Evolutionary conservation across 2,888 invertebrate genomes (phyloP).

Genomic region (Helicoverpa assulta): DNA sequence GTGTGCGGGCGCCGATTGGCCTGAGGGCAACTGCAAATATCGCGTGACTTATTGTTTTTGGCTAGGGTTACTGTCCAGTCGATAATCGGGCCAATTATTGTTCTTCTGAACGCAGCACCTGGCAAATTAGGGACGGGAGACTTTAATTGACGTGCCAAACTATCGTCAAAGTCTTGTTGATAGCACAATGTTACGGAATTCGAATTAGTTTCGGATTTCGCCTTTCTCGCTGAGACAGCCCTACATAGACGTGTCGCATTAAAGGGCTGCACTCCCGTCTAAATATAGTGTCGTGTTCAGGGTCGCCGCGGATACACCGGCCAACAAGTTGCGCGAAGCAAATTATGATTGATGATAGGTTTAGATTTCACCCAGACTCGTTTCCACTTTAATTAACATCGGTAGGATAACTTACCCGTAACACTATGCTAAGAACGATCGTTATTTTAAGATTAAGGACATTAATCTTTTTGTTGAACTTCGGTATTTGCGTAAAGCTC

Average conservation of each 20-base stretch:
- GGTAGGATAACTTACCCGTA: constrained; percentile 53
- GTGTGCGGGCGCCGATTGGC: constrained; percentile 49
- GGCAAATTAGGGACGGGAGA: constrained; percentile 38
- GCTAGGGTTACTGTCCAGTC: constrained; percentile 68
- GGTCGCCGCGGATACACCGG: constrained; percentile 80
- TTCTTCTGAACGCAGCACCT: constrained; percentile 38
- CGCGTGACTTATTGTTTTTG: constrained; percentile 80
- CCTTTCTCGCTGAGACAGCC: constrained; percentile 46
- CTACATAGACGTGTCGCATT: constrained; percentile 50
- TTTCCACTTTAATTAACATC: constrained; percentile 64
- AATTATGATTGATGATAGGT: constrained; percentile 85
- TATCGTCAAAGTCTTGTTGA: constrained; percentile 9
- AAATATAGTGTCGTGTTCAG: constrained; percentile 83
- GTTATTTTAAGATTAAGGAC: constrained; percentile 33
- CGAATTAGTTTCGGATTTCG: constrained; percentile 18
- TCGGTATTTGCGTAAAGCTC: constrained; percentile 15
- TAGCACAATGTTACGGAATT: not conserved
- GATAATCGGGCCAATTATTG: constrained; percentile 40
- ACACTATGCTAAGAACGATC: constrained; percentile 39
- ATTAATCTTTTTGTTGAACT: constrained; percentile 34
- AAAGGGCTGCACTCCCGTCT: constrained; percentile 73
- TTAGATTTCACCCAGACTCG: constrained; percentile 72
- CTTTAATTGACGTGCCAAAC: constrained; percentile 14
- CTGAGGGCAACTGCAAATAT: constrained; percentile 73
- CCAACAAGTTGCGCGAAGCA: constrained; percentile 82